Evolutionary conservation across 2,113 vertebrate species (phyloP).

Genomic region (Progne subis): DNA sequence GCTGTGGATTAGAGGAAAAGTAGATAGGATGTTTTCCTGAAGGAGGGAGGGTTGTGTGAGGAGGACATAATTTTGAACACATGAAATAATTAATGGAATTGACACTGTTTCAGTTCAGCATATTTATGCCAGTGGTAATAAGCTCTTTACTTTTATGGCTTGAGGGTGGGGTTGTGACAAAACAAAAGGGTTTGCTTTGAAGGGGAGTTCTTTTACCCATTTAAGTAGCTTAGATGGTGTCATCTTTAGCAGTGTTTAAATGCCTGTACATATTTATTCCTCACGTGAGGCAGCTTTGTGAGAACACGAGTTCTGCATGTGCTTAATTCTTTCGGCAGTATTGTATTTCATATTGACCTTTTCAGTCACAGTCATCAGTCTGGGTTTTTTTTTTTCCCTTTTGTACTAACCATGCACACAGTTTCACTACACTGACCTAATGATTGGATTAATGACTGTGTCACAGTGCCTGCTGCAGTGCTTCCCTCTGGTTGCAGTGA

Average conservation of each 20-base stretch:
- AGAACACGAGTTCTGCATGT: neutral
- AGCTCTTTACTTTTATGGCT: neutral
- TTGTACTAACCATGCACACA: constrained; percentile 49
- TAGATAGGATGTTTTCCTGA: neutral
- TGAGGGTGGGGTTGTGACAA: neutral
- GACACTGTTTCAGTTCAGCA: neutral
- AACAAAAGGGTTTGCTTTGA: neutral
- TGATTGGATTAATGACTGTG: constrained; percentile 75
- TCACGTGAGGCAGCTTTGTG: neutral
- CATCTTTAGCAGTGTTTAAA: neutral
- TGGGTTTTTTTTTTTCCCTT: neutral
- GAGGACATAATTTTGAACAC: neutral
- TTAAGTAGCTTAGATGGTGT: neutral
- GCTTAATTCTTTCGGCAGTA: constrained; percentile 5
- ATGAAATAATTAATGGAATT: neutral
- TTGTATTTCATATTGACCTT: constrained; percentile 55
- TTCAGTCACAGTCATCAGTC: neutral
- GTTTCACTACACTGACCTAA: constrained; percentile 70
- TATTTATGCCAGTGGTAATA: neutral
- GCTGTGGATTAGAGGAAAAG: neutral
- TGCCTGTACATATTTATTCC: neutral
- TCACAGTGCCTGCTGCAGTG: constrained; percentile 52
- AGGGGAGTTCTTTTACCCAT: neutral
- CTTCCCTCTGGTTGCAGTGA: constrained; percentile 62
- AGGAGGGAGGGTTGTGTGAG: neutral